Evolutionary conservation across 2,113 vertebrate genomes (phyloP), one percentile per base, ranked within the genome.

Genomic region (Toxotes jaculatrix): DNA sequence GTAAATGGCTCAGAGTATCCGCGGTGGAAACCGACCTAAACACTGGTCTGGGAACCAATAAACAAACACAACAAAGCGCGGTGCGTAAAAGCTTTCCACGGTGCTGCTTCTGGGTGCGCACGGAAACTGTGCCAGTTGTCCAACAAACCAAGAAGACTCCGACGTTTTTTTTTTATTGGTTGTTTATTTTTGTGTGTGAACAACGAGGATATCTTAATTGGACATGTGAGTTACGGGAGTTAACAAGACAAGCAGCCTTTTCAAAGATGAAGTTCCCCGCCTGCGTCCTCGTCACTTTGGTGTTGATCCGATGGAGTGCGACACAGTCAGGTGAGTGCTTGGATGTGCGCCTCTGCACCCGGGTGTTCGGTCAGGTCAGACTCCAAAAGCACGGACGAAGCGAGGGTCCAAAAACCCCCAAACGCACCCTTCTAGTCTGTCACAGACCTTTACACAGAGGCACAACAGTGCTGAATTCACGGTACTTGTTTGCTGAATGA

Each of bases 161-260:
- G 55, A 55, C 17, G 16, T 23, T 31, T 55, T 7, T 61, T 55
- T 74, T 23, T 7, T 64, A 3, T 21, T 47, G 68, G 45, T 61
- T 81, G 40, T 59, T 63, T 27, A 19, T 82, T 51, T 85, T 27
- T 56, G 51, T 32, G 69, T 13, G 55, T 56, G 65, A 74, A 19
- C 74, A 77, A 86, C 74, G 57, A 45, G 93, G 93, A 94, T 93
- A 91, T 86, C 83, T 88, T 69, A 66, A 85, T 60, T 89, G 93
- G 94, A 95, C 92, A 95, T 94, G 93, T 94, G 92, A 94, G 91
- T 91, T 91, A 71, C 88, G 43, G 93, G 93, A 94, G 87, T 90
- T 86, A 90, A 80, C 79, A 78, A 85, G 82, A 88, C 79, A 27
- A 68, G 70, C 85, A 88, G 75, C 60, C 70, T 7, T 40, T 40